phyloP scores from a whole-genome alignment of 2,888 invertebrate genomes.

The Ochlodes sylvanus region DNA sequence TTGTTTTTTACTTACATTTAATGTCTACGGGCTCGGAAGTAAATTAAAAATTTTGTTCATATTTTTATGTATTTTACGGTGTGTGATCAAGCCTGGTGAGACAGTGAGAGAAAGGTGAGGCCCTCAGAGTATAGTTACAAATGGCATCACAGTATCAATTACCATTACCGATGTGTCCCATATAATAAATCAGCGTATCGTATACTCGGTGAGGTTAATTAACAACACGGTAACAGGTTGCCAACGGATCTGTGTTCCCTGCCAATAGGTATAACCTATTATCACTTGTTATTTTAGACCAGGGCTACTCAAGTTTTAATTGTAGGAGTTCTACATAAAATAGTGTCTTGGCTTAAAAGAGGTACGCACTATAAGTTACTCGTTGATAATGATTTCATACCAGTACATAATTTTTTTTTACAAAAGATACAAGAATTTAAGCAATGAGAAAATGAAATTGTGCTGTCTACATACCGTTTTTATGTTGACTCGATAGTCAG shows the following conservation, averaged over 20 bases:
- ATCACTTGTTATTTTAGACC: no score
- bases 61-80: not conserved
- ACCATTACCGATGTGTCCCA: slow-evolving; percentile 48
- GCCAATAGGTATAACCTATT: not conserved
- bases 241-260: not conserved
- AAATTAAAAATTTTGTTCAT: not conserved
- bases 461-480: no score
- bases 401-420: no score
- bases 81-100: not conserved
- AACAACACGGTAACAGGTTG: not conserved
- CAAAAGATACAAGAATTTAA: no score
- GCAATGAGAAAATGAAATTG: no score
- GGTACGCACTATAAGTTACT: no score
- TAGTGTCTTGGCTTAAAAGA: no score
- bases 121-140: slow-evolving; percentile 27
- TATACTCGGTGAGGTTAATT: slow-evolving; percentile 25
- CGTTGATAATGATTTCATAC: no score
- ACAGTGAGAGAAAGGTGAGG: slow-evolving; percentile 21
- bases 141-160: slow-evolving; percentile 48
- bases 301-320: no score
- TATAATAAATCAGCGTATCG: slow-evolving; percentile 62
- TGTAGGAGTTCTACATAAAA: no score
- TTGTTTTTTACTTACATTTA: no score
- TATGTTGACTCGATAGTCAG: no score
- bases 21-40: not conserved